Evolutionary conservation across 2,113 vertebrate genomes (phyloP).

Genomic region (Penelope pileata): DNA sequence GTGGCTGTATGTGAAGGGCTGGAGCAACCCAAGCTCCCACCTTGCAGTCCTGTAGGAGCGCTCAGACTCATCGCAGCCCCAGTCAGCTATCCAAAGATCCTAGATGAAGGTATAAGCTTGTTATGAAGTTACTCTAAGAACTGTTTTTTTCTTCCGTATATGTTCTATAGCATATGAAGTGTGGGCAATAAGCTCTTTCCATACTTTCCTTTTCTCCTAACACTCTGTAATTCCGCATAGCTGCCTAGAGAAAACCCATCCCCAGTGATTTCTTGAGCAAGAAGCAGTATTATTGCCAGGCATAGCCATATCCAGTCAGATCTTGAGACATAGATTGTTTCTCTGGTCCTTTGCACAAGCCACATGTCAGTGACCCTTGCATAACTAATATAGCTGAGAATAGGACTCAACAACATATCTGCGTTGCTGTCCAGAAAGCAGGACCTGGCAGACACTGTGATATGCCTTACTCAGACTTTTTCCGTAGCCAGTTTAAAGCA

Average conservation of each 20-base stretch:
- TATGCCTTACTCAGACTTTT: neutral
- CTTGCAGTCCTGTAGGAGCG: neutral
- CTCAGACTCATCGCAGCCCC: neutral
- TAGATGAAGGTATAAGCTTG: neutral
- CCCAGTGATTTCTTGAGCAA: neutral
- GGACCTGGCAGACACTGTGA: neutral
- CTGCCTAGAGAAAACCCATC: neutral
- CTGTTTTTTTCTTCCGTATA: neutral
- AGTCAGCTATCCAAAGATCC: neutral
- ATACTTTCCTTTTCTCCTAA: neutral
- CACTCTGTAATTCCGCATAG: neutral
- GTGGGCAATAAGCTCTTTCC: fast-evolving
- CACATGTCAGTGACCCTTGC: neutral
- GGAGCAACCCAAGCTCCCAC: neutral
- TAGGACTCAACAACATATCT: neutral
- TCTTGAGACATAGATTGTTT: neutral
- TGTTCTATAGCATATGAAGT: neutral
- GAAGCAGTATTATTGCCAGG: neutral
- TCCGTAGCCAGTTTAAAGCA: neutral
- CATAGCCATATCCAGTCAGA: neutral
- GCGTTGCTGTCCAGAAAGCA: neutral
- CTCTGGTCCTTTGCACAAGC: neutral
- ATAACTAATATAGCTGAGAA: neutral
- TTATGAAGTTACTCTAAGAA: neutral
- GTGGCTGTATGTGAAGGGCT: neutral